These are phyloP conservation scores for Pangasius larnaudii DNA, from an alignment of 2,797 vertebrate genomes.

Conservation along the genomic window DNA sequence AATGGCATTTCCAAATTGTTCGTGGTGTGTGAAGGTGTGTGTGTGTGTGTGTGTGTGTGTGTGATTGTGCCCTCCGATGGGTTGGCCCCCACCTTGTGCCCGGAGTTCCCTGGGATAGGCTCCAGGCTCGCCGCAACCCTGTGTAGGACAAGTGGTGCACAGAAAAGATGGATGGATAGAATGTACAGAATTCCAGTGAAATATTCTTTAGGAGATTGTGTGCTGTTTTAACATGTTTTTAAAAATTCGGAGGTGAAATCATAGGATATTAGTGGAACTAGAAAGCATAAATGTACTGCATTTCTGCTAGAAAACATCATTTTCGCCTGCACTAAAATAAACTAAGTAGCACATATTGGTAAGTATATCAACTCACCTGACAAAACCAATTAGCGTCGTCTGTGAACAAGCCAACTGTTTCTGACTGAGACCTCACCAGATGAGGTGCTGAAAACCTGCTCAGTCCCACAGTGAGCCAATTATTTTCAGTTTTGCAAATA, in stretches of 20 bases:
- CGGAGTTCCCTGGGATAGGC: not conserved
- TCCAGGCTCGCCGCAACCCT: not conserved
- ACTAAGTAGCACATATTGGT: conserved; percentile 25
- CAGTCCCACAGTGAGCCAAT: conserved; percentile 54
- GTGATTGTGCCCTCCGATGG: not conserved
- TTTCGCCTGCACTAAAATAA: conserved; percentile 9
- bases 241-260: not conserved
- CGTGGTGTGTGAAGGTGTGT: not conserved
- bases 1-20: not conserved
- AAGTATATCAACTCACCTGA: conserved; percentile 47
- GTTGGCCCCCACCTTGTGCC: not conserved
- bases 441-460: conserved; percentile 47
- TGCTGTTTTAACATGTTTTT: not conserved
- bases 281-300: not conserved
- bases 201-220: not conserved
- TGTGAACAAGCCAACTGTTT: conserved; percentile 47
- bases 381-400: conserved; percentile 48
- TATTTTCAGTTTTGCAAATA: conserved; percentile 66
- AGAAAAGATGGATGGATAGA: no score
- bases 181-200: not conserved
- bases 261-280: not conserved
- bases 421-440: conserved; percentile 55
- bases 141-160: no score
- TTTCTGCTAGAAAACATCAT: not conserved
- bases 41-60: not conserved